Conservation (phyloP, 2,888 invertebrate species). For the Griposia aprilina region DNA sequence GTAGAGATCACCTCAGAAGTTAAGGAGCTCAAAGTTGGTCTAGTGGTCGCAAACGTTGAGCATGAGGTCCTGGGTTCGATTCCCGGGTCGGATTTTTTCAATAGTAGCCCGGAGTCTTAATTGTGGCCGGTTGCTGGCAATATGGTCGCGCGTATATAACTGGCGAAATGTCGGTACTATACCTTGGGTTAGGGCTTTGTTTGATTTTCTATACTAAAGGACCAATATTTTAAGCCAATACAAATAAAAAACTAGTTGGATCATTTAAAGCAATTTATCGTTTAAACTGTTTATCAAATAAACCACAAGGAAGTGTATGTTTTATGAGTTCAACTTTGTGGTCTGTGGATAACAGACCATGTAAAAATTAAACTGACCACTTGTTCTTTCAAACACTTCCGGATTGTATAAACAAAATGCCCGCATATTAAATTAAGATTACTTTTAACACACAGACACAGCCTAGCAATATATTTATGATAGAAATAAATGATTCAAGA, state of each 20-base stretch:
- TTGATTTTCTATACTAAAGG: neutral
- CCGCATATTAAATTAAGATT: constrained; percentile 13
- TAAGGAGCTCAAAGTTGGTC: too few relatives aligned
- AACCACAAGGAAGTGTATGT: constrained; percentile 59
- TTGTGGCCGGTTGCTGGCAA: neutral
- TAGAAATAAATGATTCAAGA: neutral
- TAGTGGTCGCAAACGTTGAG: neutral
- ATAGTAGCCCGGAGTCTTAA: neutral
- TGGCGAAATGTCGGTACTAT: too few relatives aligned
- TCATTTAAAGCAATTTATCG: constrained; percentile 31
- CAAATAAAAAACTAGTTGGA: neutral
- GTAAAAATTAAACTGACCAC: constrained; percentile 68
- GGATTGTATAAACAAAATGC: constrained; percentile 28
- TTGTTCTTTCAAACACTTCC: constrained; percentile 44
- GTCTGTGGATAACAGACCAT: constrained; percentile 57
- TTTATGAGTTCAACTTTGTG: constrained; percentile 42
- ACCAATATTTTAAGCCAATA: neutral
- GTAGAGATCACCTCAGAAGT: too few relatives aligned
- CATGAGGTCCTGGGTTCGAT: too few relatives aligned
- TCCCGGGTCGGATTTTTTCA: neutral
- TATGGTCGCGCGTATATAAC: neutral
- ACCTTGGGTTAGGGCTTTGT: neutral
- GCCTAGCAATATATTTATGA: neutral
- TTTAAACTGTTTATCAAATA: constrained; percentile 34
- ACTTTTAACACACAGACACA: neutral